phyloP scores from a whole-genome alignment of 2,113 vertebrate species.

The Psilopsiagon aymara region DNA sequence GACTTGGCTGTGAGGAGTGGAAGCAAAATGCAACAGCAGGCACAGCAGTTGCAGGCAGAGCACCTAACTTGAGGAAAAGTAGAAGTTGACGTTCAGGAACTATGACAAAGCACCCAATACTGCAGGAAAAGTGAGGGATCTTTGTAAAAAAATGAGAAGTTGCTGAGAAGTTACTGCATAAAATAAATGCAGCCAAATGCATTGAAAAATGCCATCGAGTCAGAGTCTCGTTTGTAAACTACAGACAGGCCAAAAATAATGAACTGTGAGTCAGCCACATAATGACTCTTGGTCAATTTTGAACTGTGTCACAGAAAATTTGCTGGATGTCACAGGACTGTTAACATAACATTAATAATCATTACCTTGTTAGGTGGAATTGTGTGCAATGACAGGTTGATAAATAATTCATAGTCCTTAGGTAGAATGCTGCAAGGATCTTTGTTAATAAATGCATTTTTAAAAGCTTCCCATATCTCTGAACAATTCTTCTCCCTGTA shows the following conservation, averaged over 20 bases:
- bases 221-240: not conserved
- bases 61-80: not conserved
- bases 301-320: not conserved
- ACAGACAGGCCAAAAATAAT: not conserved
- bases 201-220: not conserved
- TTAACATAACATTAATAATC: not conserved
- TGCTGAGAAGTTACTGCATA: not conserved
- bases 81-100: not conserved
- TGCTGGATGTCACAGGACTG: not conserved
- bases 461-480: constrained; percentile 78
- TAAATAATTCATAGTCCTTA: constrained; percentile 74
- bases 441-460: constrained; percentile 71
- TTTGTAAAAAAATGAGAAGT: not conserved
- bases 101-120: not conserved
- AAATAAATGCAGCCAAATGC: not conserved
- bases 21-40: not conserved
- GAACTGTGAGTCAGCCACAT: not conserved
- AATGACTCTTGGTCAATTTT: not conserved
- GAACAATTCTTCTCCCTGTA: constrained; percentile 80
- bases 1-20: not conserved
- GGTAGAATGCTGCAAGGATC: constrained; percentile 76
- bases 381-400: constrained; percentile 70
- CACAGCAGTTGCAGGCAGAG: not conserved
- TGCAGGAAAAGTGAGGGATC: not conserved
- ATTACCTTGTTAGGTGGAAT: constrained; percentile 79